Base-by-base conservation (phyloP, 2,113 vertebrate species). In the Ammospiza caudacuta region DNA sequence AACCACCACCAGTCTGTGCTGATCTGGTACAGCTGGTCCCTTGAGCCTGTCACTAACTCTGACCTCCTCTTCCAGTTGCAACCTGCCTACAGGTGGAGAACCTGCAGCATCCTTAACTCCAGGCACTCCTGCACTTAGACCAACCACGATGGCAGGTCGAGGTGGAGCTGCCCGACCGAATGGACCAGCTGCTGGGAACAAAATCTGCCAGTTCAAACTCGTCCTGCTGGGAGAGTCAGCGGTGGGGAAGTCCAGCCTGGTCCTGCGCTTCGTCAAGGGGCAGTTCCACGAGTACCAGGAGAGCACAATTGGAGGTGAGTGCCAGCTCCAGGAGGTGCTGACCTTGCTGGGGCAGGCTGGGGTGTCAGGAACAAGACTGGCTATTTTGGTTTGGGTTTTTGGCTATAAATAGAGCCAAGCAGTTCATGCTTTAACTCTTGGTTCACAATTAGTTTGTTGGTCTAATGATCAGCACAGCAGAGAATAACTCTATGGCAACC, bases 281-380 rank as follows among this genome's bases (percentile, higher is more conserved):
- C 99, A 99, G 95, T 99, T 99, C 96, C 99, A 99, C 1, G 99
- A 99, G 96, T 99, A 99, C 96, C 99, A 99, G 97, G 99, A 99
- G 98, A 99, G 99, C 98, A 99, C 99, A 33, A 99, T 99, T 3
- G 99, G 99, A 98, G 99, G 99, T 99, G 96, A 98, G 98, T 55
- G 68, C 29, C 41, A 5, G 8, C 44, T 44, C 70, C 8, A 1
- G 24, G 15, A 58, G 90, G 4, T 83, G 75, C 76, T 49, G 72
- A 44, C 72, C 76, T 76, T 8, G 2, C 35, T 14, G 17, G 5
- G 8, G 28, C 57, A 11, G 37, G 5, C n/a, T 7, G 5, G 57
- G 29, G 4, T 28, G 11, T 23, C 47, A 20, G 84, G 4, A 33
- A 33, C 15, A 12, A 8, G 41, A n/a, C 43, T 9, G 49, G 31